Evolutionary conservation across 37 sponge, comb jelly and placozoan genomes (phyloP).

Genomic region (Halichondria panicea): DNA sequence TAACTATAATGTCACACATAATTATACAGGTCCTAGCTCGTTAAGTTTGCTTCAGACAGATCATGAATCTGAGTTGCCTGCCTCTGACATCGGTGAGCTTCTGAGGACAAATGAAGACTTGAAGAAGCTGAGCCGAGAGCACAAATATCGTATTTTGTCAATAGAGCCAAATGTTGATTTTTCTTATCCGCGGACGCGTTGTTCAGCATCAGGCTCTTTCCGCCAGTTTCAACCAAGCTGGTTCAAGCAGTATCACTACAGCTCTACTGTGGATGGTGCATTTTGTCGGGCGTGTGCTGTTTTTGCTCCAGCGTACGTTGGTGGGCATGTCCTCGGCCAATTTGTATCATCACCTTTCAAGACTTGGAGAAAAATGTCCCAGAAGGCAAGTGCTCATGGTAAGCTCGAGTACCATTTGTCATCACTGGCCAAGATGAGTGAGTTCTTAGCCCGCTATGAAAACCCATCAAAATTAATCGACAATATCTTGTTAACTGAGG

Average conservation of each 20-base stretch:
- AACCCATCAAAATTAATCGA: too few species aligned
- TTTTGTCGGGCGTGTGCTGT: constrained; percentile 62
- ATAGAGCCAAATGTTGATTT: constrained; percentile 41
- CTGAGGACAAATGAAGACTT: neutral
- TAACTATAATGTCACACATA: too few species aligned
- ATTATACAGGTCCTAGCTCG: too few species aligned
- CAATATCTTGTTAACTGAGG: too few species aligned
- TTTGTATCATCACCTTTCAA: constrained; percentile 53
- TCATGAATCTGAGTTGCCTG: too few species aligned
- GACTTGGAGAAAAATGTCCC: constrained; percentile 22
- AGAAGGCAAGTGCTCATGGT: neutral
- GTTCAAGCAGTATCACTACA: constrained; percentile 46
- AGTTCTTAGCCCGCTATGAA: neutral
- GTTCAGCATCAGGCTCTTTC: constrained; percentile 33
- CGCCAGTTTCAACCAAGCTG: constrained; percentile 62
- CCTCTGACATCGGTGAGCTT: neutral
- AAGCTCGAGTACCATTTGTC: neutral
- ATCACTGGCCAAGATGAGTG: constrained; percentile 4
- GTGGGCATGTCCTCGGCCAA: constrained; percentile 39
- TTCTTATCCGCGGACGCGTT: constrained; percentile 53
- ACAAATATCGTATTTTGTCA: constrained; percentile 44
- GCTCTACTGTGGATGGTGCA: constrained; percentile 30
- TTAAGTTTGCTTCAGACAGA: too few species aligned
- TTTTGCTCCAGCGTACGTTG: constrained; percentile 42
- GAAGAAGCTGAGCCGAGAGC: constrained; percentile 22